Evolutionary conservation across 2,113 vertebrate species (phyloP).

Genomic region (Corythornis vintsioides): DNA sequence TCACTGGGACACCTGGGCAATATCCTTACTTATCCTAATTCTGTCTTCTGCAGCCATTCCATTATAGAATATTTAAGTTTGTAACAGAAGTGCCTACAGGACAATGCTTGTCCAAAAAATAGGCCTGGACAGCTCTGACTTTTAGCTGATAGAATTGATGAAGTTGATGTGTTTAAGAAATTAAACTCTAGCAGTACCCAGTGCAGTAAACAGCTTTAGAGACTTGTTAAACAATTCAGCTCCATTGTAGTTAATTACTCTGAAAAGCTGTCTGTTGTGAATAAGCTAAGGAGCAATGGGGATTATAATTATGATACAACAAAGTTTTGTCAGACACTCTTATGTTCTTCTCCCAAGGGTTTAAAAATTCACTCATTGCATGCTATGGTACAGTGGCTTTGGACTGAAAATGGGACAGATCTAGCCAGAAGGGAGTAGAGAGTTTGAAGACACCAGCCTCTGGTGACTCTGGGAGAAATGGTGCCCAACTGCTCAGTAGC

Average conservation of each 20-base stretch:
- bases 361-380: not conserved
- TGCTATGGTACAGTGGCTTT: not conserved
- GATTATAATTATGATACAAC: conserved; percentile 6
- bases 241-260: conserved; percentile 23
- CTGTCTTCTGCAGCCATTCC: not conserved
- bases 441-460: not conserved
- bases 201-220: conserved; percentile 29
- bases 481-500: not conserved
- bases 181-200: not conserved
- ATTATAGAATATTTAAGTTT: not conserved
- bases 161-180: not conserved
- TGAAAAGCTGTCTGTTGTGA: conserved; percentile 1
- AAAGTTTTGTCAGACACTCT: not conserved
- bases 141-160: not conserved
- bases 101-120: not conserved
- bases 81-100: not conserved
- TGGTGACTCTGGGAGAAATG: not conserved
- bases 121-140: not conserved
- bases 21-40: not conserved
- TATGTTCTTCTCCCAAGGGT: not conserved
- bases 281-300: not conserved
- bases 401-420: not conserved
- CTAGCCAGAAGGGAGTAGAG: not conserved
- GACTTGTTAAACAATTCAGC: conserved; percentile 36
- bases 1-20: not conserved